Conservation (phyloP, 2,113 vertebrate genomes). For the Pithys albifrons region DNA sequence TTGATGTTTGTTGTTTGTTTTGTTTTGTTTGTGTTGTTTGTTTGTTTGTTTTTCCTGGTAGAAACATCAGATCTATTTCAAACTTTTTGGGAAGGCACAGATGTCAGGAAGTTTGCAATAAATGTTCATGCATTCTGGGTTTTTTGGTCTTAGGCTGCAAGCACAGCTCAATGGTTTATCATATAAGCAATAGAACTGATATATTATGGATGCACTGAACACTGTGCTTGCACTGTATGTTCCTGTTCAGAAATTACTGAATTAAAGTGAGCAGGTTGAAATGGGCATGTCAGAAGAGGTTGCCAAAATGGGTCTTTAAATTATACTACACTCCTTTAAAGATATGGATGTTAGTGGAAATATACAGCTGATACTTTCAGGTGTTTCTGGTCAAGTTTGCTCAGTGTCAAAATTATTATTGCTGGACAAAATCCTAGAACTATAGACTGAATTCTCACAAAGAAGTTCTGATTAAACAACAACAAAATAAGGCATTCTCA, state of each 20-base stretch:
- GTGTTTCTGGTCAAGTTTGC: not conserved
- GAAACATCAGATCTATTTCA: not conserved
- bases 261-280: not conserved
- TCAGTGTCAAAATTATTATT: not conserved
- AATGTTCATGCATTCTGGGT: not conserved
- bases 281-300: not conserved
- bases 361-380: not conserved
- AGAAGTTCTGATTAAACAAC: not conserved
- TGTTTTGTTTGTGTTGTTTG: no score
- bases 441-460: not conserved
- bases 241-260: not conserved
- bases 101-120: not conserved
- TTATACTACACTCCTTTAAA: not conserved
- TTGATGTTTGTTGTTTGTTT: no score
- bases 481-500: not conserved
- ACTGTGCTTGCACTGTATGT: not conserved
- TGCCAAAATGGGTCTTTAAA: not conserved
- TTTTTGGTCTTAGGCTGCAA: not conserved
- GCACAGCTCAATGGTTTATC: not conserved
- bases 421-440: not conserved
- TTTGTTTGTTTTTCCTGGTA: not conserved
- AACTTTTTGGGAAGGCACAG: not conserved
- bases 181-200: not conserved
- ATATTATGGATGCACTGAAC: not conserved
- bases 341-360: not conserved